These are phyloP conservation scores for Caiman crocodilus DNA, from an alignment of 2,797 vertebrate species.

Conservation along the genomic window DNA sequence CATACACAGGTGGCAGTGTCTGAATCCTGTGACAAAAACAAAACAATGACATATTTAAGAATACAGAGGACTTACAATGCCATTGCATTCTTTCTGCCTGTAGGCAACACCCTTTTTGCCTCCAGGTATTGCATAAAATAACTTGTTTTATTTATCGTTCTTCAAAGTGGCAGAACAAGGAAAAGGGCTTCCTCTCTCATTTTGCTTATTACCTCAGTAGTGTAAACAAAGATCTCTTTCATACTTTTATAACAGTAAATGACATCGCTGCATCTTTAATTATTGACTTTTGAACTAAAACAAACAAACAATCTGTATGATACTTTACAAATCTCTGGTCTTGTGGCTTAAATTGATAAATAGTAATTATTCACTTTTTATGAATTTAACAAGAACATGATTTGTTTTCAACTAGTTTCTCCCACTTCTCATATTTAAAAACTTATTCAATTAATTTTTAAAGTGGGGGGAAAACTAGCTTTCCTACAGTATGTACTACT, in stretches of 20 bases:
- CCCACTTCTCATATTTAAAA: not conserved
- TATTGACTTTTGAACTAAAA: not conserved
- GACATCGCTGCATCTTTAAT: not conserved
- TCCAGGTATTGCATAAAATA: not conserved
- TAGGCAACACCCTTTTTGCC: not conserved
- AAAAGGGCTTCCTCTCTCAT: not conserved
- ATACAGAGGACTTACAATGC: not conserved
- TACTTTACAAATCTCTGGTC: not conserved
- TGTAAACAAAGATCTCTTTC: not conserved
- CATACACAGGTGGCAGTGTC: not conserved
- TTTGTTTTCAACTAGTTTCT: not conserved
- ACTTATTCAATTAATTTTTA: not conserved
- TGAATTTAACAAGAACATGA: not conserved
- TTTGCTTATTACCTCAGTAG: not conserved
- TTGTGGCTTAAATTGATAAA: not conserved
- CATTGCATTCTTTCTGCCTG: not conserved
- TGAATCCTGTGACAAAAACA: not conserved
- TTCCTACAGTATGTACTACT: not conserved
- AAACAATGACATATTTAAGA: not conserved
- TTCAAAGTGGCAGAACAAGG: not conserved
- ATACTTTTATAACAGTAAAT: not conserved
- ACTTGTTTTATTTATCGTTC: not conserved
- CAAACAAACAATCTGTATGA: not conserved
- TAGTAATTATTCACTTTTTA: not conserved
- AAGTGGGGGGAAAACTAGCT: not conserved